These are phyloP conservation scores for Lophotis ruficrista DNA, from an alignment of 2,113 vertebrate species.

Conservation along the genomic window DNA sequence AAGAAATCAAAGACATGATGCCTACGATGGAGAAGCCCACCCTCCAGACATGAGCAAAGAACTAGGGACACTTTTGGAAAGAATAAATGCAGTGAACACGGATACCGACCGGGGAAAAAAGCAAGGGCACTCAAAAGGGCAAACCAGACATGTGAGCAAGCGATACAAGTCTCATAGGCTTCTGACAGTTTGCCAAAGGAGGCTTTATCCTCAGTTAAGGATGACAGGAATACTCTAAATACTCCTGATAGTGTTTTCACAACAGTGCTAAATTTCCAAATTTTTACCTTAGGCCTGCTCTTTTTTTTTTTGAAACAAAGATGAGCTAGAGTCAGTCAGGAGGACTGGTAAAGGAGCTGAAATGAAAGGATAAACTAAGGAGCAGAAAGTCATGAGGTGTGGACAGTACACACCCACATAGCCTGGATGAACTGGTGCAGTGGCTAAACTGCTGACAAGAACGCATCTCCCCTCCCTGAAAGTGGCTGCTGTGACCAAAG, in stretches of 20 bases:
- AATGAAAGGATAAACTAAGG: neutral
- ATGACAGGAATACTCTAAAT: neutral
- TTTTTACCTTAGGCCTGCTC: neutral
- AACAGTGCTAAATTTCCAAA: neutral
- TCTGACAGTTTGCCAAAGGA: neutral
- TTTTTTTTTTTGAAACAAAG: neutral
- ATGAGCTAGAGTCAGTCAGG: neutral
- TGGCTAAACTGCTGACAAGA: neutral
- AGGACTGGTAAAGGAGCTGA: neutral
- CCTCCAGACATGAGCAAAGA: neutral
- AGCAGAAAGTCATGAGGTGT: neutral
- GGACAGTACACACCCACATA: neutral
- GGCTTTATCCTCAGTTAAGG: neutral
- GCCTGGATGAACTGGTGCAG: neutral
- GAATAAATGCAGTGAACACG: neutral
- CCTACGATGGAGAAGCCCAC: neutral
- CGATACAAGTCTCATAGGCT: neutral
- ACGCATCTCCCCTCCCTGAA: neutral
- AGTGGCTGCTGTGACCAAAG: neutral
- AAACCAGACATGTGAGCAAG: neutral
- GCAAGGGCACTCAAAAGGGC: neutral
- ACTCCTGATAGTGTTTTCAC: neutral
- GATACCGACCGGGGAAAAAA: neutral
- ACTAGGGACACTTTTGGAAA: neutral
- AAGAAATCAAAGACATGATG: neutral